These are phyloP conservation scores for Actias luna DNA, from an alignment of 2,888 invertebrate genomes.

Conservation along the genomic window DNA sequence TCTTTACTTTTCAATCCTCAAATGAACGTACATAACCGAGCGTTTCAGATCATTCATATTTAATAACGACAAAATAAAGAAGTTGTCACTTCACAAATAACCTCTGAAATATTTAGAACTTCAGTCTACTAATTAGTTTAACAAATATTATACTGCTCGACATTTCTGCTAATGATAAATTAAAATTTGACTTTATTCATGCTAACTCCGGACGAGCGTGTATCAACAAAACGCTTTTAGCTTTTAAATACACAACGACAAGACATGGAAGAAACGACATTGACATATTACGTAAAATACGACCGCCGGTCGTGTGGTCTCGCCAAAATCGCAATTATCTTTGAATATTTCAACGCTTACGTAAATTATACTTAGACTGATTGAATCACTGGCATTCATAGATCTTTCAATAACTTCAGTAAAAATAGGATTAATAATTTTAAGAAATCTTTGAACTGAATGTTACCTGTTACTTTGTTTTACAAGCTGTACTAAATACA, in stretches of 20 bases:
- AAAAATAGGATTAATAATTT: neutral
- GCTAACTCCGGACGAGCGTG: neutral
- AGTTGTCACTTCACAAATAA: too few species aligned
- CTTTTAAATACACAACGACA: neutral
- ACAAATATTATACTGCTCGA: neutral
- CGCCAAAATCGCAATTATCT: constrained; percentile 10
- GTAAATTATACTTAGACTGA: constrained; percentile 13
- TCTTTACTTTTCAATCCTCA: too few species aligned
- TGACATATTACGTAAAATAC: constrained; percentile 18
- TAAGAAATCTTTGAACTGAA: neutral
- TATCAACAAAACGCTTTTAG: constrained; percentile 1
- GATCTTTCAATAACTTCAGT: neutral
- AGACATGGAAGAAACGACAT: constrained; percentile 10
- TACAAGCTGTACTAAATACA: too few species aligned
- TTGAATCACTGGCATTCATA: constrained; percentile 4
- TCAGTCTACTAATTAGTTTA: neutral
- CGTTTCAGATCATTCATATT: too few species aligned
- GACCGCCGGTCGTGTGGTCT: constrained; percentile 3
- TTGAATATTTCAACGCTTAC: neutral
- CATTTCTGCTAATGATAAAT: neutral
- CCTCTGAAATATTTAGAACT: neutral
- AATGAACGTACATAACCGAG: too few species aligned
- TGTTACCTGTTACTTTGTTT: too few species aligned
- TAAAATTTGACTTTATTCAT: neutral
- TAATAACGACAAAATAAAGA: too few species aligned